These are phyloP conservation scores for Thysanoteuthis rhombus DNA, from an alignment of 2,888 invertebrate species.

Conservation along the genomic window DNA sequence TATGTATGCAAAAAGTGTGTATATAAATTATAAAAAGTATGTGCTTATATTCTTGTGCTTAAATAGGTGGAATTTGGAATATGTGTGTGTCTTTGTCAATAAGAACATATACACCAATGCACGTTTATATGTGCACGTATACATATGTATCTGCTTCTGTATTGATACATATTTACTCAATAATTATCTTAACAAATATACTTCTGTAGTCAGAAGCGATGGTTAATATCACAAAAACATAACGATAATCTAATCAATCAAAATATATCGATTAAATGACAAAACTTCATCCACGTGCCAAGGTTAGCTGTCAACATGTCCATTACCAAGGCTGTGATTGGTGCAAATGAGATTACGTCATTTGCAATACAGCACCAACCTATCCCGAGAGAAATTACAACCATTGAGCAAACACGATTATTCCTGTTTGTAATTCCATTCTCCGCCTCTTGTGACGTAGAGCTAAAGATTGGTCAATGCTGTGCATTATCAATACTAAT, in stretches of 20 bases:
- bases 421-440: too few relatives aligned
- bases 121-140: neutral
- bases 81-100: too few relatives aligned
- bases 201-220: neutral
- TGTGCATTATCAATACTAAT: too few relatives aligned
- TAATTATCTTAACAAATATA: neutral
- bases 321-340: neutral
- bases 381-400: neutral
- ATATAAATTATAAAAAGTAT: neutral
- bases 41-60: neutral
- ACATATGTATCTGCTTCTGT: neutral
- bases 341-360: neutral
- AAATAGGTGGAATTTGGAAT: too few relatives aligned
- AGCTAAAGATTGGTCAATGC: too few relatives aligned
- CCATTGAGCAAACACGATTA: neutral
- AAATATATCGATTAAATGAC: neutral
- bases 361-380: neutral
- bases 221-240: neutral
- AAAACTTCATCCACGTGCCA: neutral
- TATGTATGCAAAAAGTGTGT: too few relatives aligned
- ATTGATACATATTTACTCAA: neutral
- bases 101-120: too few relatives aligned
- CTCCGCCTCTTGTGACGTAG: too few relatives aligned
- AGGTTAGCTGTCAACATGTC: neutral
- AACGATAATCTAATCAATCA: neutral